These are phyloP conservation scores for Ceyx margarethae DNA, from an alignment of 2,113 vertebrate genomes.

Conservation along the genomic window DNA sequence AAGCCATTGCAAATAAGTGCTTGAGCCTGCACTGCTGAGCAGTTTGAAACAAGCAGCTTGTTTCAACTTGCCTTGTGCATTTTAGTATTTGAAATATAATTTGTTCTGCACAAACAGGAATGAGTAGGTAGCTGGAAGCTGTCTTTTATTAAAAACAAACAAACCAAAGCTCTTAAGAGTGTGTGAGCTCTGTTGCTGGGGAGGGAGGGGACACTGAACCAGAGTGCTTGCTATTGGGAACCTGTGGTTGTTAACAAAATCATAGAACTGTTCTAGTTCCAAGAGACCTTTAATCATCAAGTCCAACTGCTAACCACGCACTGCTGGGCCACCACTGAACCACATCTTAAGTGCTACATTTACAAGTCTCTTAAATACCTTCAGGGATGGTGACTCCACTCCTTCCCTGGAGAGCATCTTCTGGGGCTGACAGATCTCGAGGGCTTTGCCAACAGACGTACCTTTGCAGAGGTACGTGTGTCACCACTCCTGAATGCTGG, in stretches of 20 bases:
- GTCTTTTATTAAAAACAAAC: slow-evolving; percentile 21
- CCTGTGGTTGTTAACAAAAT: background rate
- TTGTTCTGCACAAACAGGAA: slow-evolving; percentile 24
- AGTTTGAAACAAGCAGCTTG: slow-evolving; percentile 3
- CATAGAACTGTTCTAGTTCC: no score
- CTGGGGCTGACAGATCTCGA: background rate
- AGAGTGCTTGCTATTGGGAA: background rate
- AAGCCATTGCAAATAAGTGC: slow-evolving; percentile 44
- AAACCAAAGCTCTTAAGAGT: background rate
- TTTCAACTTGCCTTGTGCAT: slow-evolving; percentile 26
- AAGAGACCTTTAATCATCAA: no score
- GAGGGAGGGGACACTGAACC: background rate
- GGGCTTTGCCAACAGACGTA: accelerated
- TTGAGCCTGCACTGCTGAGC: slow-evolving; percentile 50
- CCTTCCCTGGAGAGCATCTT: background rate
- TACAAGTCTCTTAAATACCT: no score
- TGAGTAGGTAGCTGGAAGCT: slow-evolving; percentile 1
- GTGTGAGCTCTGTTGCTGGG: background rate
- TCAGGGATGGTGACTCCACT: background rate
- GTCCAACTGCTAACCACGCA: no score
- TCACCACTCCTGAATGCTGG: background rate
- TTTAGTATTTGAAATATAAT: slow-evolving; percentile 20
- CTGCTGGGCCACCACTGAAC: no score
- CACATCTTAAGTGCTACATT: no score
- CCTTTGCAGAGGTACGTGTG: background rate